Conservation (phyloP, 2,888 invertebrate species). For the Caenorhabditis wallacei region DNA sequence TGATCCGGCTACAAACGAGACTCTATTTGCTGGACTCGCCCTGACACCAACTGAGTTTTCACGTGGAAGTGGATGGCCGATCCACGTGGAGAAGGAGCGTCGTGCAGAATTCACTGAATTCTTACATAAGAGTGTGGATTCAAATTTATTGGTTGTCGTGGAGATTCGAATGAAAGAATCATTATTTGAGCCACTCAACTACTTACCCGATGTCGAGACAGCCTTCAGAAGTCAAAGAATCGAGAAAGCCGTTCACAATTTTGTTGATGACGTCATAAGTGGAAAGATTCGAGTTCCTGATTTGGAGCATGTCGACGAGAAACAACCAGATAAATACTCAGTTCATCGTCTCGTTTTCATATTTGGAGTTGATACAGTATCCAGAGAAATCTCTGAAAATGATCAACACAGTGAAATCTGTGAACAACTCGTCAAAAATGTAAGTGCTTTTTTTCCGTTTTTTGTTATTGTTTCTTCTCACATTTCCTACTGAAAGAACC, state of each 20-base stretch:
- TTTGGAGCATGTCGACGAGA: conserved; percentile 65
- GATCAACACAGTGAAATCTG: conserved; percentile 56
- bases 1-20: conserved; percentile 62
- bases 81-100: conserved; percentile 66
- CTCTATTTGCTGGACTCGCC: conserved; percentile 57
- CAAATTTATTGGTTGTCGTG: conserved; percentile 75
- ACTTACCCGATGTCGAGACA: conserved; percentile 78
- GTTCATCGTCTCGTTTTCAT: conserved; percentile 78
- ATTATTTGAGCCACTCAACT: conserved; percentile 79
- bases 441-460: conserved; percentile 46
- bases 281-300: conserved; percentile 66
- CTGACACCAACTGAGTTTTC: conserved; percentile 56
- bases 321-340: conserved; percentile 69
- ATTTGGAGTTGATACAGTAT: conserved; percentile 73
- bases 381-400: conserved; percentile 57
- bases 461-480: neutral
- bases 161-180: conserved; percentile 72
- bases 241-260: conserved; percentile 74
- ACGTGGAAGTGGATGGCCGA: conserved; percentile 80
- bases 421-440: conserved; percentile 70
- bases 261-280: conserved; percentile 71
- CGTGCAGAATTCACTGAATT: conserved; percentile 75
- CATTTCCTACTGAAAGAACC: neutral
- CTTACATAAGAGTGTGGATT: conserved; percentile 76
- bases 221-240: conserved; percentile 72